These are phyloP conservation scores for Callipepla californica DNA, from an alignment of 2,113 vertebrate species.

Conservation along the genomic window DNA sequence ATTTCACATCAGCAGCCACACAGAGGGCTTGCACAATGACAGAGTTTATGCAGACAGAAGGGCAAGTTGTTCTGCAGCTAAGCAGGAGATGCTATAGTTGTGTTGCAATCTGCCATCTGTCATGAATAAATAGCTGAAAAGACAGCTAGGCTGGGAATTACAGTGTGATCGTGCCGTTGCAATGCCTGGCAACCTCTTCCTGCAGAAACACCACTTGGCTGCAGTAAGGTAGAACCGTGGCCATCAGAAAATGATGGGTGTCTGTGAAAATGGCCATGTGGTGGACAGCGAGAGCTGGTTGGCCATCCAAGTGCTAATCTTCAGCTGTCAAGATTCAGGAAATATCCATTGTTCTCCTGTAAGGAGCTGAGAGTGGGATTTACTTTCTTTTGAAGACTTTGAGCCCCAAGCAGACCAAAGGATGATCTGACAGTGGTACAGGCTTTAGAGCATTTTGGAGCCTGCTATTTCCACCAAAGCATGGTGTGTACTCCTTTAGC, in stretches of 20 bases:
- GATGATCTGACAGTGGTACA: background rate
- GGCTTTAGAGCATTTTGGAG: accelerated
- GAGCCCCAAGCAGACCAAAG: background rate
- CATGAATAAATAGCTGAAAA: background rate
- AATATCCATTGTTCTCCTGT: background rate
- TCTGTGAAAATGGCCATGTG: background rate
- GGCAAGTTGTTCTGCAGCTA: background rate
- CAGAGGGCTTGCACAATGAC: background rate
- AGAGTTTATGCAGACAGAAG: conserved; percentile 16
- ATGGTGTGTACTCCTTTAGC: accelerated
- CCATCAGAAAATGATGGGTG: background rate
- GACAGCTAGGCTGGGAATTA: background rate
- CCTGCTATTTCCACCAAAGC: background rate
- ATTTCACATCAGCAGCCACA: conserved; percentile 1
- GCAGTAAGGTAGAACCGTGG: background rate
- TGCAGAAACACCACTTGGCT: background rate
- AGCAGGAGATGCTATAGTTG: background rate
- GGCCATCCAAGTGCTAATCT: background rate
- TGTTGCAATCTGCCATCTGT: conserved; percentile 6
- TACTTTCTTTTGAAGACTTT: background rate
- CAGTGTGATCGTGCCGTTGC: background rate
- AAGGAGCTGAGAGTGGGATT: background rate
- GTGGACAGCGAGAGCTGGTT: background rate
- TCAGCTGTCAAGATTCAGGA: background rate
- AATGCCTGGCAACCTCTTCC: background rate